Evolutionary conservation across 2,797 vertebrate genomes (phyloP).

Genomic region (Microctenopoma lineatum): DNA sequence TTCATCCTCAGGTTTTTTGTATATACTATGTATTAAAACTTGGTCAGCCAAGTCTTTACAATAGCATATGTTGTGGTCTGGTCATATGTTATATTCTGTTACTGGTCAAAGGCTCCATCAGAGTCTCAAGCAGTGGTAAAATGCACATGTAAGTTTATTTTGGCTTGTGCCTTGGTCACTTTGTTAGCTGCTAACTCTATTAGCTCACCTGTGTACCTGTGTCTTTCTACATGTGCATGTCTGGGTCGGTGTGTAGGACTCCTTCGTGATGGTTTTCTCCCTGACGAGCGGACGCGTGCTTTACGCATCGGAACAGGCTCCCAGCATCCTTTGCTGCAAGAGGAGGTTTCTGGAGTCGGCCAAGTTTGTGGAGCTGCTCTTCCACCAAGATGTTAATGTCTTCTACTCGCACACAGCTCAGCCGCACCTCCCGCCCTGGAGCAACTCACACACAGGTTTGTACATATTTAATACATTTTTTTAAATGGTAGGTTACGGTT

Average conservation of each 20-base stretch:
- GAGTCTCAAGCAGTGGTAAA: background rate
- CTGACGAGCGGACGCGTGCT: slow-evolving; percentile 87
- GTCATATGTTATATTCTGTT: slow-evolving; percentile 1
- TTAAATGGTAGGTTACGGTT: background rate
- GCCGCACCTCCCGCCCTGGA: slow-evolving; percentile 89
- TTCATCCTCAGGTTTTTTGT: too few relatives aligned
- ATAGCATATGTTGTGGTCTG: background rate
- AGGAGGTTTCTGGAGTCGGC: slow-evolving; percentile 86
- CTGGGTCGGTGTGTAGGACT: slow-evolving; percentile 80
- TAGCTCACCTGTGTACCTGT: slow-evolving; percentile 50
- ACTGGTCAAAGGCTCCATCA: background rate
- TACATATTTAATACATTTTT: background rate
- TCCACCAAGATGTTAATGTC: slow-evolving; percentile 90
- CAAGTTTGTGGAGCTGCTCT: slow-evolving; percentile 90
- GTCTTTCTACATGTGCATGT: slow-evolving; percentile 43
- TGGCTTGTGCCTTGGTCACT: slow-evolving; percentile 38
- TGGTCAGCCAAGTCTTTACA: too few relatives aligned
- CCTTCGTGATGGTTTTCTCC: slow-evolving; percentile 90
- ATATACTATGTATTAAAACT: too few relatives aligned
- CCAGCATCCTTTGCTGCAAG: slow-evolving; percentile 87
- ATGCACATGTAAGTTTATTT: slow-evolving; percentile 13
- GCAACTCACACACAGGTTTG: slow-evolving; percentile 81
- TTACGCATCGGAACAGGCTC: slow-evolving; percentile 88
- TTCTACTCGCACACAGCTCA: slow-evolving; percentile 89
- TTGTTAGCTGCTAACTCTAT: too few relatives aligned